These are phyloP conservation scores for Pteronotus mesoamericanus DNA, from an alignment of 2,797 vertebrate genomes.

Conservation along the genomic window DNA sequence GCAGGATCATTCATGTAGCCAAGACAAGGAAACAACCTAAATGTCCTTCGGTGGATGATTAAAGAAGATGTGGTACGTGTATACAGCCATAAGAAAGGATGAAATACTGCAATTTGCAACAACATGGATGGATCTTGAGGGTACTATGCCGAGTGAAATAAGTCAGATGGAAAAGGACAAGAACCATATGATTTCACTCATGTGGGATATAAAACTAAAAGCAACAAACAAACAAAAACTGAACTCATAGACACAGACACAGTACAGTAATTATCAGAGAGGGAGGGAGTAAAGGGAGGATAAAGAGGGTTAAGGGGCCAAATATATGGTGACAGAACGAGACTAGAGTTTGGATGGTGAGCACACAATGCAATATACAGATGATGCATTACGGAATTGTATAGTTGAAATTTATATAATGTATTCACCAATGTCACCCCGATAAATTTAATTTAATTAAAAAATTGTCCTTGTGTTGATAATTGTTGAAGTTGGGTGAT, in stretches of 20 bases:
- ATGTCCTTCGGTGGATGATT: not conserved
- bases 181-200: not conserved
- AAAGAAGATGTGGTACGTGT: not conserved
- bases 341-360: not conserved
- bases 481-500: not conserved
- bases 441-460: not conserved
- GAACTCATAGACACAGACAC: not conserved
- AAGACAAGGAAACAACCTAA: too few relatives aligned
- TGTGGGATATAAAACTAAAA: not conserved
- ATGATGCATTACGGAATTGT: not conserved
- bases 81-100: not conserved
- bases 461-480: not conserved
- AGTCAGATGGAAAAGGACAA: not conserved
- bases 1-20: too few relatives aligned
- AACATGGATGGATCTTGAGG: not conserved
- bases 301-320: not conserved
- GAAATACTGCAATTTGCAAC: not conserved
- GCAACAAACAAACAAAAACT: not conserved
- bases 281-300: not conserved
- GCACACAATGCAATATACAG: not conserved
- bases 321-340: not conserved
- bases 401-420: not conserved
- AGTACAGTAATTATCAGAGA: not conserved
- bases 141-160: not conserved
- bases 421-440: not conserved